Conservation (phyloP, 2,888 invertebrate genomes). For the Drosophila robusta region DNA sequence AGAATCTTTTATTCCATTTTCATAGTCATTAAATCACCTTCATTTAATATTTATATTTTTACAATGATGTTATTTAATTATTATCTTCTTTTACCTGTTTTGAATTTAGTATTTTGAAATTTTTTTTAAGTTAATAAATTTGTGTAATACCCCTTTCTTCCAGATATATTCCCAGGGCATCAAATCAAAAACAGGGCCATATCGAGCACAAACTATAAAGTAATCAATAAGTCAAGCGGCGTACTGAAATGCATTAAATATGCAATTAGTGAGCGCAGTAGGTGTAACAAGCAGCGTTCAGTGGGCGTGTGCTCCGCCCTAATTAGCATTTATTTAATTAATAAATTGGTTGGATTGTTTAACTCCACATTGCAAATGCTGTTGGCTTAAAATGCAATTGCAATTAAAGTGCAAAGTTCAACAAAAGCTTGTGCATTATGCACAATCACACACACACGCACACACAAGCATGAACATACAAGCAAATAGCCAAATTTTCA, state of each 20-base stretch:
- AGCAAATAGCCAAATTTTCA: slow-evolving; percentile 44
- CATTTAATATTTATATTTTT: too few relatives aligned
- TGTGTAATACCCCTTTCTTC: too few relatives aligned
- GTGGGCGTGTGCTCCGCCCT: slow-evolving; percentile 28
- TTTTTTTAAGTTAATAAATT: too few relatives aligned
- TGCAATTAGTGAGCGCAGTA: slow-evolving; percentile 29
- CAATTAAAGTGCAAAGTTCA: slow-evolving; percentile 72
- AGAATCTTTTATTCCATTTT: too few relatives aligned
- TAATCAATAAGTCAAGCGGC: slow-evolving; percentile 56
- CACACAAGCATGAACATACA: neutral
- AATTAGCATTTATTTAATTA: slow-evolving; percentile 68
- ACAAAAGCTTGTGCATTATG: slow-evolving; percentile 61
- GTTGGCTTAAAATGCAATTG: slow-evolving; percentile 51
- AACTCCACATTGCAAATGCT: slow-evolving; percentile 9
- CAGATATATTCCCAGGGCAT: slow-evolving; percentile 16
- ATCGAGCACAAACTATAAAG: neutral
- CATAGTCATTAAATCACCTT: too few relatives aligned
- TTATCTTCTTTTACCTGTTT: too few relatives aligned
- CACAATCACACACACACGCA: slow-evolving; percentile 42
- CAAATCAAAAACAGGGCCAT: neutral
- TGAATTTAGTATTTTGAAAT: too few relatives aligned
- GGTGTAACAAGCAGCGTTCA: neutral
- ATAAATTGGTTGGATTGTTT: slow-evolving; percentile 46
- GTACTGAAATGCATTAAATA: slow-evolving; percentile 43
- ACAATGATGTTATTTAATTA: too few relatives aligned